Conservation (phyloP, 2,113 vertebrate species). For the Phrynosoma blainvillii region DNA sequence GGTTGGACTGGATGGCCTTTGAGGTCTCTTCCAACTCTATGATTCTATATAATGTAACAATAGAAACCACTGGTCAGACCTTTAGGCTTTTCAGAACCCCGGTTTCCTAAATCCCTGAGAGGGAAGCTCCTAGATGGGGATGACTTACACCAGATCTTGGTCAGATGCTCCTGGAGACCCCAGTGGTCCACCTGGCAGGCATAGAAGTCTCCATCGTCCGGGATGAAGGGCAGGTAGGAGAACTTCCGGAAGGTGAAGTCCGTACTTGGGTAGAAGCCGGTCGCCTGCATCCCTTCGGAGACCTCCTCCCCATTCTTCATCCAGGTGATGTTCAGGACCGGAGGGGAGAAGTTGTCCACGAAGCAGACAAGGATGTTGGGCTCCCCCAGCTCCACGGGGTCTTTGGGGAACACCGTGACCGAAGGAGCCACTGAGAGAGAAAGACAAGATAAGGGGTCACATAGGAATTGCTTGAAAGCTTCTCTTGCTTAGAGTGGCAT, state of each 20-base stretch:
- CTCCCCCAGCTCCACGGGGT: conserved; percentile 41
- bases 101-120: not conserved
- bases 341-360: conserved; percentile 74
- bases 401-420: conserved; percentile 59
- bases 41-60: too few species aligned
- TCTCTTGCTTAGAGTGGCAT: too few species aligned
- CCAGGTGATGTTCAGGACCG: conserved; percentile 76
- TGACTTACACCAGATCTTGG: not conserved
- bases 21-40: too few species aligned
- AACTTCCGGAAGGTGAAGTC: conserved; percentile 62
- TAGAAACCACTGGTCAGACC: not conserved
- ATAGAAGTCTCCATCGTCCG: not conserved
- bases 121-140: accelerated
- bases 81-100: too few species aligned
- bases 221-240: conserved; percentile 25
- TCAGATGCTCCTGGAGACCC: not conserved
- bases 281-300: conserved; percentile 55
- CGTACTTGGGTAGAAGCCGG: conserved; percentile 57
- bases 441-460: not conserved
- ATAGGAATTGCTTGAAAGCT: not conserved
- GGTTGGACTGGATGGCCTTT: too few species aligned
- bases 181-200: conserved; percentile 26
- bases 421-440: conserved; percentile 68
- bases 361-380: conserved; percentile 78
- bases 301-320: conserved; percentile 70